These are phyloP conservation scores for Cosmopolites sordidus DNA, from an alignment of 2,888 invertebrate species.

Conservation along the genomic window DNA sequence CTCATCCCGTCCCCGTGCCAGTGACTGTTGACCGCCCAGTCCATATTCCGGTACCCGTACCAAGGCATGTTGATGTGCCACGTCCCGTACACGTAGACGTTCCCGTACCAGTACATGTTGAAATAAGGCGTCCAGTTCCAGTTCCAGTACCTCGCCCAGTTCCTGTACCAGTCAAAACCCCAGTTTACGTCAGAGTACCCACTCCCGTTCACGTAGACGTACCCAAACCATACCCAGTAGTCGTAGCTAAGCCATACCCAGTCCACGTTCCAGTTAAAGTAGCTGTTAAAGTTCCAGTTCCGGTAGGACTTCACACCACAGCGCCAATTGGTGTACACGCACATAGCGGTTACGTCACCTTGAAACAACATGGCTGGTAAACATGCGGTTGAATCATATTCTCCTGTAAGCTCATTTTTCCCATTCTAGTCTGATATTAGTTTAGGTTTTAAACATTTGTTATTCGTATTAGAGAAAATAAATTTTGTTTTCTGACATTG, in stretches of 20 bases:
- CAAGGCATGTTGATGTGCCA: slow-evolving; percentile 39
- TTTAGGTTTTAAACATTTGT: neutral
- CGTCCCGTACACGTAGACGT: slow-evolving; percentile 40
- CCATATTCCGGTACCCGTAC: slow-evolving; percentile 39
- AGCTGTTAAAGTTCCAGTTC: slow-evolving; percentile 38
- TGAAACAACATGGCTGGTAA: slow-evolving; percentile 15
- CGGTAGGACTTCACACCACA: slow-evolving; percentile 34
- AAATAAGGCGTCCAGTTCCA: slow-evolving; percentile 37
- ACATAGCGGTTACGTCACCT: slow-evolving; percentile 20
- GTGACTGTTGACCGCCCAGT: slow-evolving; percentile 36
- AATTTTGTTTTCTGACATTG: too few species aligned
- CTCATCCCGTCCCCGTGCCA: slow-evolving; percentile 38
- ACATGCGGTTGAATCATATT: neutral
- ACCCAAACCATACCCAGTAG: slow-evolving; percentile 40
- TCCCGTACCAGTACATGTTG: slow-evolving; percentile 40
- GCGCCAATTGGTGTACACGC: slow-evolving; percentile 26
- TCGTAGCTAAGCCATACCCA: slow-evolving; percentile 39
- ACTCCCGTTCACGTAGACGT: slow-evolving; percentile 39
- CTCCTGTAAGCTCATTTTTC: neutral
- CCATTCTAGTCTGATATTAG: neutral
- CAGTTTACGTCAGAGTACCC: slow-evolving; percentile 39
- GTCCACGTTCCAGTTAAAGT: slow-evolving; percentile 38
- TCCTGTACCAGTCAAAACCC: slow-evolving; percentile 37
- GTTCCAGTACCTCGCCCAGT: slow-evolving; percentile 38
- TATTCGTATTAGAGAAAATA: too few species aligned